These are phyloP conservation scores for Buceros bicornis DNA, from an alignment of 2,797 vertebrate species.

Conservation along the genomic window DNA sequence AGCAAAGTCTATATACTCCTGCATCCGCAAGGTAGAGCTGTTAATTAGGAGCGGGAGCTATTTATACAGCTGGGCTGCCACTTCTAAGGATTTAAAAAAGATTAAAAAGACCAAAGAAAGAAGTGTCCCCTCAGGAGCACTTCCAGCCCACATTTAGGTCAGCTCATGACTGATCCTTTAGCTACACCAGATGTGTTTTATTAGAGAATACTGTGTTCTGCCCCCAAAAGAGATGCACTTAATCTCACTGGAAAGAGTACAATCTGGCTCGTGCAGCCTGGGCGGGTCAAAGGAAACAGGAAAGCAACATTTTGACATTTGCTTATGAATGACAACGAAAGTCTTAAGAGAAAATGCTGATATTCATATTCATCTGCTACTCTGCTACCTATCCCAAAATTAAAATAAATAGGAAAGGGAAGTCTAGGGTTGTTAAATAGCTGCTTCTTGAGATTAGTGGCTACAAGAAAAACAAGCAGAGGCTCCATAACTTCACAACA, in stretches of 20 bases:
- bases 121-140: slow-evolving; percentile 36
- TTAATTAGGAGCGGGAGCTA: slow-evolving; percentile 57
- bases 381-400: slow-evolving; percentile 37
- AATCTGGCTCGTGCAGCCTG: not conserved
- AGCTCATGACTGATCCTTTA: slow-evolving; percentile 37
- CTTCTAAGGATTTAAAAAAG: slow-evolving; percentile 34
- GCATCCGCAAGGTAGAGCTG: slow-evolving; percentile 1
- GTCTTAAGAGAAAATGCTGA: slow-evolving; percentile 45
- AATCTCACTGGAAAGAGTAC: slow-evolving; percentile 14
- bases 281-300: not conserved
- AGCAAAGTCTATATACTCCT: slow-evolving; percentile 14
- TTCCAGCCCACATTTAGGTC: slow-evolving; percentile 49
- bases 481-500: not conserved
- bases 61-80: not conserved
- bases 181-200: slow-evolving; percentile 34
- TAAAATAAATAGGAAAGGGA: not conserved
- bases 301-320: not conserved
- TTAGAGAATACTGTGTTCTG: slow-evolving; percentile 32
- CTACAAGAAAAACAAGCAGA: not conserved
- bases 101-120: slow-evolving; percentile 31
- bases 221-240: slow-evolving; percentile 23
- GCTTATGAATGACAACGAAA: not conserved
- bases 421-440: not conserved
- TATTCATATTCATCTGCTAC: not conserved
- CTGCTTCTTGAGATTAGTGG: not conserved